A percentile compares a stretch with the other conserved stretches of the same genome.
phyloP scores from a whole-genome alignment of 92 coral and sea anemone species.

The Anthopleura xanthogrammica region DNA sequence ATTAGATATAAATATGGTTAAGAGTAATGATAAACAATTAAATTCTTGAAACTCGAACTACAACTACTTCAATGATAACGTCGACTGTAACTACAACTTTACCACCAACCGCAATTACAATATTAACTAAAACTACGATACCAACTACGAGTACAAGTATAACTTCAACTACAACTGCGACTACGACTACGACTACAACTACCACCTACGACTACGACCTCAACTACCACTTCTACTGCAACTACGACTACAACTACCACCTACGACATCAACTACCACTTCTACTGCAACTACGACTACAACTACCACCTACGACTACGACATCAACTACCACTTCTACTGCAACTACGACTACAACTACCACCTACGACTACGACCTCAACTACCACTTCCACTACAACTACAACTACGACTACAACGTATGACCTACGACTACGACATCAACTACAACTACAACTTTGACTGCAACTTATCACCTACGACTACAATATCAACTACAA shows the following conservation, averaged over 20 bases:
- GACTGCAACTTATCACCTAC: not conserved
- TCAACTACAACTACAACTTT: not conserved
- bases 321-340: not conserved
- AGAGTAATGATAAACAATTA: not conserved
- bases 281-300: not conserved
- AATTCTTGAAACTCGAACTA: not conserved
- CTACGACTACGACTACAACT: not conserved
- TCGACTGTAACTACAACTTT: too few relatives aligned
- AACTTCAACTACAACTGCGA: not conserved
- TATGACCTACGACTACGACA: too few relatives aligned
- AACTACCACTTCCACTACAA: not conserved
- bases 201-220: not conserved
- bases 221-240: not conserved
- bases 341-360: not conserved
- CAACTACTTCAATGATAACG: not conserved
- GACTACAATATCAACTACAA: too few relatives aligned
- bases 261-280: not conserved
- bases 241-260: not conserved
- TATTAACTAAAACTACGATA: too few relatives aligned
- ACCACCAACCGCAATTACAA: not conserved
- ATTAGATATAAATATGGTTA: too few relatives aligned
- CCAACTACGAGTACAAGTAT: not conserved
- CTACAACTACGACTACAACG: not conserved
- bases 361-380: not conserved
- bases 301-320: not conserved